Percentiles rank a stretch among this genome's conserved stretches.
Evolutionary conservation across 1,140 invertebrate genomes (phyloP).

Genomic region (Heliconius congener): DNA sequence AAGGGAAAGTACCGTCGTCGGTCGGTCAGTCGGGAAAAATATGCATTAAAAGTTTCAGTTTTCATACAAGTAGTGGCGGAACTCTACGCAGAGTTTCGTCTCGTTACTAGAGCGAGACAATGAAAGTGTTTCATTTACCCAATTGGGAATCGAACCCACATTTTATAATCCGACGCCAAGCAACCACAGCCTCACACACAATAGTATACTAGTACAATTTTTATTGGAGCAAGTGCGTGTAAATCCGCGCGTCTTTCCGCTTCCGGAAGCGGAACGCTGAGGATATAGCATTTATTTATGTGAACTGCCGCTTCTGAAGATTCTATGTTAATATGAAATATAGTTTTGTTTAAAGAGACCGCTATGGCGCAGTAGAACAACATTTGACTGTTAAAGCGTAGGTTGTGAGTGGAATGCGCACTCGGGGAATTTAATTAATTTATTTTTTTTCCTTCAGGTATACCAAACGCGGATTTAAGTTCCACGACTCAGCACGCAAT

Average conservation of each 20-base stretch:
- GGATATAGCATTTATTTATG: constrained; percentile 4
- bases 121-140: too few relatives aligned
- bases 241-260: background rate
- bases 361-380: background rate
- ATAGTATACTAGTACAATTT: background rate
- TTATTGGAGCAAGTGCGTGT: constrained; percentile 8
- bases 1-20: too few relatives aligned
- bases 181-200: too few relatives aligned
- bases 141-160: too few relatives aligned
- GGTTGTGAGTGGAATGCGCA: background rate
- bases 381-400: background rate
- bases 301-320: constrained; percentile 3
- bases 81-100: too few relatives aligned
- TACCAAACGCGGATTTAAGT: too few relatives aligned
- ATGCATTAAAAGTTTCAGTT: too few relatives aligned
- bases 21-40: too few relatives aligned
- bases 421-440: background rate
- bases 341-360: background rate
- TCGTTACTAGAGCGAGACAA: too few relatives aligned
- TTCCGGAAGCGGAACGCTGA: background rate
- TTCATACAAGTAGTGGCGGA: too few relatives aligned
- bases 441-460: background rate
- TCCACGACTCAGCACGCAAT: too few relatives aligned
- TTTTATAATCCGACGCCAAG: too few relatives aligned
- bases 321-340: constrained; percentile 3